Percentiles rank a stretch among this genome's conserved stretches.
phyloP scores from a whole-genome alignment of 2,797 vertebrate species.

The Cirrhinus mrigala region DNA sequence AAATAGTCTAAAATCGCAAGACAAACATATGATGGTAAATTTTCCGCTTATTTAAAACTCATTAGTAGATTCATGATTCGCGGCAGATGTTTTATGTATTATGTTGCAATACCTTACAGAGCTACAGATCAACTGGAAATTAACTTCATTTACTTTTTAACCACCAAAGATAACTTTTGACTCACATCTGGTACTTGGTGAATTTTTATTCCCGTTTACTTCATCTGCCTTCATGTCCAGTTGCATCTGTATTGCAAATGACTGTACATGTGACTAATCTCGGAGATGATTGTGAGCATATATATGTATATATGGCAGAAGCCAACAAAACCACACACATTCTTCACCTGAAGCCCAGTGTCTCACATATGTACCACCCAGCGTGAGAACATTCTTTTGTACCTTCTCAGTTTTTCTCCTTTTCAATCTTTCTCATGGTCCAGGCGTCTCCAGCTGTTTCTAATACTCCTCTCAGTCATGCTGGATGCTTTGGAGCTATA shows the following conservation, averaged over 20 bases:
- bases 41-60: not conserved
- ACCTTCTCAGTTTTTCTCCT: constrained; percentile 36
- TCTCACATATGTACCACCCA: constrained; percentile 34
- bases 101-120: not conserved
- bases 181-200: not conserved
- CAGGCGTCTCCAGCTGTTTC: constrained; percentile 59
- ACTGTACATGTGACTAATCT: not conserved
- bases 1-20: not conserved
- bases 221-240: not conserved
- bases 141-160: not conserved
- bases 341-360: constrained; percentile 19
- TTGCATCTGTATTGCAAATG: too few species aligned
- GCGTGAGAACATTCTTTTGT: constrained; percentile 53
- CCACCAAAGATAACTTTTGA: not conserved
- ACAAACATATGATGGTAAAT: not conserved
- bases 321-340: constrained; percentile 2
- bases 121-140: not conserved
- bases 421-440: constrained; percentile 42
- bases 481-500: constrained; percentile 38
- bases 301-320: not conserved
- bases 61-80: not conserved
- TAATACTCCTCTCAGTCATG: constrained; percentile 56
- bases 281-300: not conserved
- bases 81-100: not conserved
- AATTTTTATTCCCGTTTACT: not conserved